These are phyloP conservation scores for Papilio demoleus DNA, from an alignment of 2,888 invertebrate species.

Conservation along the genomic window DNA sequence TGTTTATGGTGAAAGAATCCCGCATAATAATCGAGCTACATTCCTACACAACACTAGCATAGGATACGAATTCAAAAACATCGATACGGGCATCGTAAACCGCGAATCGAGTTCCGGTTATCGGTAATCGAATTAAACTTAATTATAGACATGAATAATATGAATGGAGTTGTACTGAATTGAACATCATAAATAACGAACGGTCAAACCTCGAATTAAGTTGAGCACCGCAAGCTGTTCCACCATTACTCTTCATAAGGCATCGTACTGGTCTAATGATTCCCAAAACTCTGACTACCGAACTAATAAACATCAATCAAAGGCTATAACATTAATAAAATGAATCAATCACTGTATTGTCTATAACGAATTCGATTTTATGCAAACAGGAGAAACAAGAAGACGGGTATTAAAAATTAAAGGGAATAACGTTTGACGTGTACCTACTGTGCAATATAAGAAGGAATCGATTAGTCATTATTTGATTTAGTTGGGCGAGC, in stretches of 20 bases:
- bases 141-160: constrained; percentile 60
- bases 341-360: constrained; percentile 80
- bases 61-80: constrained; percentile 46
- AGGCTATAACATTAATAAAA: constrained; percentile 75
- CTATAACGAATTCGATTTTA: constrained; percentile 79
- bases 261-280: constrained; percentile 77
- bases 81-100: constrained; percentile 18
- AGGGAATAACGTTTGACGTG: constrained; percentile 81
- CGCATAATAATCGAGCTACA: constrained; percentile 48
- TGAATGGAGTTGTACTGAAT: constrained; percentile 65
- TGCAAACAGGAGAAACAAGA: constrained; percentile 77
- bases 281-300: constrained; percentile 81
- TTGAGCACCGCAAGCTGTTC: constrained; percentile 72
- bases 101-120: constrained; percentile 50
- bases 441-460: constrained; percentile 84
- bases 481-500: constrained; percentile 82
- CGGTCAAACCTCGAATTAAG: constrained; percentile 76
- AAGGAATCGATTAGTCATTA: constrained; percentile 83
- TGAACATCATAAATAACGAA: constrained; percentile 71
- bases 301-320: constrained; percentile 83
- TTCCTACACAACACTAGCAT: constrained; percentile 44
- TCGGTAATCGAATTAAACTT: constrained; percentile 61
- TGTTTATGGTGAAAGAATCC: constrained; percentile 58
- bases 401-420: constrained; percentile 72
- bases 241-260: constrained; percentile 81